A percentile compares a stretch with the other conserved stretches of the same genome.
Conservation (phyloP, 1,140 invertebrate genomes). For the Zaprionus taronus region DNA sequence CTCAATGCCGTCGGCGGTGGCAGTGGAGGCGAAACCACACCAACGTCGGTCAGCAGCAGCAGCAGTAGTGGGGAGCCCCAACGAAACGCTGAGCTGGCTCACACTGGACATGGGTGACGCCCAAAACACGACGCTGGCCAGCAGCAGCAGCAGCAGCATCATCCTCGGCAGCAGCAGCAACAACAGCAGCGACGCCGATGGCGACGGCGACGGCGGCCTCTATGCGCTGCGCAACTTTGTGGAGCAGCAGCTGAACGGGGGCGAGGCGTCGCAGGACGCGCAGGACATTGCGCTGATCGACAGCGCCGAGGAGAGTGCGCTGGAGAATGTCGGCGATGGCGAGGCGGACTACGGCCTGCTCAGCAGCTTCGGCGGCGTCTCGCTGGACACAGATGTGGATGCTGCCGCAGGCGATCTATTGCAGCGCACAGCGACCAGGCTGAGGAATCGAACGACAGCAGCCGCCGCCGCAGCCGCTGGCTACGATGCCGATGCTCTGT, state of each 20-base stretch:
- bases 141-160: neutral
- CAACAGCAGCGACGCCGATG: conserved; percentile 21
- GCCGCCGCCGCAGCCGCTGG: neutral
- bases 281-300: conserved; percentile 76
- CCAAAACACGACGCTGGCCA: conserved; percentile 51
- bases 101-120: conserved; percentile 54
- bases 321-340: conserved; percentile 63
- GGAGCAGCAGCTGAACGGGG: conserved; percentile 61
- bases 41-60: conserved; percentile 18
- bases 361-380: conserved; percentile 60
- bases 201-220: conserved; percentile 22
- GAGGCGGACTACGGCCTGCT: conserved; percentile 73
- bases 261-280: conserved; percentile 39
- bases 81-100: conserved; percentile 67
- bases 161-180: conserved; percentile 3
- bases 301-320: conserved; percentile 75
- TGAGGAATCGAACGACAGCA: conserved; percentile 44
- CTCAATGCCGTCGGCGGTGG: neutral
- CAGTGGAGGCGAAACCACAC: neutral
- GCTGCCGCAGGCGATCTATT: conserved; percentile 44
- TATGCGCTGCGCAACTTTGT: conserved; percentile 69
- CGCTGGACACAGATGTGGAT: conserved; percentile 16
- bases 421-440: conserved; percentile 54
- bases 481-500: conserved; percentile 39
- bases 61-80: conserved; percentile 26